Base-by-base conservation (phyloP, 2,113 vertebrate species). In the Maccullochella peelii region DNA sequence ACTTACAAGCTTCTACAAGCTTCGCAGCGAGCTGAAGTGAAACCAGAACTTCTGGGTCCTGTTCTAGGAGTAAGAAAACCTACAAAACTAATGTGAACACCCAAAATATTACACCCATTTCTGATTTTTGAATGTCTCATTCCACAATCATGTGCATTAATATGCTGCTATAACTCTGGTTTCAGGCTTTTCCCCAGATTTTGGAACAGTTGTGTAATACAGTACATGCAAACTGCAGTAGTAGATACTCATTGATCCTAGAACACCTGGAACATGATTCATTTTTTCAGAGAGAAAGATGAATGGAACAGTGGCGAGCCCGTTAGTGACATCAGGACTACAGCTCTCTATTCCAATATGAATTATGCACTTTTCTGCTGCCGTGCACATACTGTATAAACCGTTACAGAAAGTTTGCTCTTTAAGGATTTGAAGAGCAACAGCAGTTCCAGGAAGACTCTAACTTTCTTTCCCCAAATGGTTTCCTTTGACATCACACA, bases 401-500 rank as follows among this genome's bases (percentile, higher is more conserved):
- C 18, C 33, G 10, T 0, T 9, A 16, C 49, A 38, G 18, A 73
- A 62, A 21, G 55, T 70, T 70, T 66, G 14, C 38, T 82, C 15
- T 59, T 52, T 12, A 8, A 15, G 16, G 50, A 71, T 66, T 50
- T 69, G 8, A 80, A 47, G 49, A 52, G 16, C 58, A 66, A 49
- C 23, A 78, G 30, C 40, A 42, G 10, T 9, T 84, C 14, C 4
- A 38, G 8, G 11, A 61, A n/a, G 20, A 50, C 23, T 33, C 5
- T 21, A 2, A 7, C 27, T 63, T 68, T 44, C 49, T 50, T 33
- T 47, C 16, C 42, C 49, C 58, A 61, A 62, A 57, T 63, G 67
- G 7, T 82, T 89, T 79, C 55, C 10, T 38, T 63, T 73, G 66
- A 77, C 40, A 38, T 73, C 50, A 40, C 6, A 16, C 12, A 2